Evolutionary conservation across 2,888 invertebrate genomes (phyloP), one percentile per base, ranked within the genome.

Genomic region (Zaprionus bogoriensis): DNA sequence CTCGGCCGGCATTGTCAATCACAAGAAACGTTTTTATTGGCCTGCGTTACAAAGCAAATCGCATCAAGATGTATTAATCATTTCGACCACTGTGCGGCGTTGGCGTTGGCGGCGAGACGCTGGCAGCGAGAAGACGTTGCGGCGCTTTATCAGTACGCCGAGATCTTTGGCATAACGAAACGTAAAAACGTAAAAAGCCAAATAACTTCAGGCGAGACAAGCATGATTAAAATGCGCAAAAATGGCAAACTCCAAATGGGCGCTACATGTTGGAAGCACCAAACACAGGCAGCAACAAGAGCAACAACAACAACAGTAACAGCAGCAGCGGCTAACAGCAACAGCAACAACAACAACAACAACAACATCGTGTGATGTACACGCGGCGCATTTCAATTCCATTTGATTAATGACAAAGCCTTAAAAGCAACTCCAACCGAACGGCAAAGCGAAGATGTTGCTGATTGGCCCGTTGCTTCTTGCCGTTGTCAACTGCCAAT

Each of bases 11-110:
- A 86, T 86, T 81, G 87, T 80, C 80, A 80, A 80, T 81, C 86
- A 80, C 85, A 85, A 62, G 67, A 58, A 83, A 71, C 81, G 81
- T 86, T 86, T 84, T 84, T 84, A 78, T 81, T 78, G 82, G 72
- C 51, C 67, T 63, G 75, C 51, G 68, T 74, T 87, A 84, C 85
- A 81, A 84, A 75, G 65, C 74, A 87, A 83, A 87, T 83, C 74
- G 82, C 82, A 87, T 87, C 87, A 78, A 82, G 85, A 87, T 83
- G 82, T 83, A 83, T 83, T 87, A 87, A 83, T 83, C 87, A 83
- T 83, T 85, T 81, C 38, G 59, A 68, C 69, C 71, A 74, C 53
- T 74, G 69, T 63, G 59, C 32, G 55, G 30, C 53, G 58, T 61
- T 59, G 61, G 57, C 47, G 57, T 48, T 62, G 51, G 58, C 62